Conservation (phyloP, 2,113 vertebrate genomes). For the Condylura cristata region DNA sequence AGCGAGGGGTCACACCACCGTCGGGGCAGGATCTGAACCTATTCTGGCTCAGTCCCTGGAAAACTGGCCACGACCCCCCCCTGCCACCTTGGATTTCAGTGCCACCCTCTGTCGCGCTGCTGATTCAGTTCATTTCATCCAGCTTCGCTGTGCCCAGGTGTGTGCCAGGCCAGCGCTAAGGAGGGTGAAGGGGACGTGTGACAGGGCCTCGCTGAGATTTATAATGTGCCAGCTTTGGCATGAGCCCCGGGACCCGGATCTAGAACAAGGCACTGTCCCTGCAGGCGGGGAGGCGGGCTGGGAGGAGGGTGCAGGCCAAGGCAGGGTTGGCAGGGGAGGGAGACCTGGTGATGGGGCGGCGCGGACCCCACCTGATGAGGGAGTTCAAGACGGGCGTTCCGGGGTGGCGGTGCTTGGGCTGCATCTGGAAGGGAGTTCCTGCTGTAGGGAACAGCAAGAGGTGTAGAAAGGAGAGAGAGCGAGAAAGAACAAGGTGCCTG, state of each 20-base stretch:
- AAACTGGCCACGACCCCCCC: not conserved
- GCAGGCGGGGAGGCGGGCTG: not conserved
- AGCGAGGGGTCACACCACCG: not conserved
- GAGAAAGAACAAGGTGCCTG: not conserved
- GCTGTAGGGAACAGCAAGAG: not conserved
- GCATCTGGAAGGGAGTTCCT: not conserved
- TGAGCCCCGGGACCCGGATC: not conserved
- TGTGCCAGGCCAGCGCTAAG: not conserved
- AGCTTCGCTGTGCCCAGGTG: not conserved
- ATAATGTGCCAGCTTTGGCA: not conserved
- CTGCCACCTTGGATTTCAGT: not conserved
- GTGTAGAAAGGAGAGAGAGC: not conserved
- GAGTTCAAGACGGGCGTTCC: not conserved
- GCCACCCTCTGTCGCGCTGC: not conserved
- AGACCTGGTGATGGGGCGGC: fast-evolving
- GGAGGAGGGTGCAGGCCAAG: not conserved
- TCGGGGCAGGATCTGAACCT: not conserved
- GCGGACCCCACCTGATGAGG: fast-evolving
- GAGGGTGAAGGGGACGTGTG: not conserved
- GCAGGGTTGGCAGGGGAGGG: not conserved
- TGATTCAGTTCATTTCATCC: not conserved
- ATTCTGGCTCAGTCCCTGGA: not conserved
- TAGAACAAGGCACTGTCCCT: not conserved
- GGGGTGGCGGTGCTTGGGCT: fast-evolving
- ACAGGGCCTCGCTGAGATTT: not conserved